Evolutionary conservation across 30 jellyfish, hydroid and myxozoan genomes (phyloP), one percentile per base, ranked within the genome.

Genomic region (Sanderia malayensis): DNA sequence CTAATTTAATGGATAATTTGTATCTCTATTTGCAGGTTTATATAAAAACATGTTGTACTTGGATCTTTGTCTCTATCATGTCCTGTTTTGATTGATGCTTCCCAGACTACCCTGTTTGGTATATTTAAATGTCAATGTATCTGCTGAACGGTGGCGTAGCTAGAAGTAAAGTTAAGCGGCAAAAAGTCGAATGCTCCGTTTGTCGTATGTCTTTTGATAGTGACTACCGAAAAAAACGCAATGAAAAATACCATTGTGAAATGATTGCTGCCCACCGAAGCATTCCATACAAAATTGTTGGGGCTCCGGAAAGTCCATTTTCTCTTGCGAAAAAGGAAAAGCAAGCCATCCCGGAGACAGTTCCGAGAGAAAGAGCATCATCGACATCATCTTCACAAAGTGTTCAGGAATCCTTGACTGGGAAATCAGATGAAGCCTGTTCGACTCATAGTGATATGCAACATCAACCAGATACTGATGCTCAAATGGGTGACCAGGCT

Each of bases 271-370:
- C 70, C 70, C 31, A 58, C 37, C 34, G 70, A 58, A 7, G 37
- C 70, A 58, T 58, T 58, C 70, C 70, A 24, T 58, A 2, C 37
- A 58, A 58, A 31, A 58, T 58, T 58, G 34, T 58, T 58, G 70
- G 32, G 37, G 37, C 70, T 58, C 70, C 70, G 34, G 70, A 58
- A 58, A 58, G 70, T 58, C 70, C 32, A 58, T 58, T 58, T 58
- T 58, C 70, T 58, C 37, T 58, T 7, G 37, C 11, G 19, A 58
- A 58, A 58, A 58, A 31, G 32, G 32, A 58, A 58, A 37, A 6
- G 6, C 52, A 37, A 58, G 70, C 31, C 37, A 58, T 37, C 37
- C 70, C 70, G 37, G 37, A 58, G 31, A 58, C 37, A 58, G 9
- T 58, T 58, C 70, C 37, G 19, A 22, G 13, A 58, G 70, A 24